Base-by-base conservation (phyloP, 2,888 invertebrate genomes). In the Stenurella melanura region DNA sequence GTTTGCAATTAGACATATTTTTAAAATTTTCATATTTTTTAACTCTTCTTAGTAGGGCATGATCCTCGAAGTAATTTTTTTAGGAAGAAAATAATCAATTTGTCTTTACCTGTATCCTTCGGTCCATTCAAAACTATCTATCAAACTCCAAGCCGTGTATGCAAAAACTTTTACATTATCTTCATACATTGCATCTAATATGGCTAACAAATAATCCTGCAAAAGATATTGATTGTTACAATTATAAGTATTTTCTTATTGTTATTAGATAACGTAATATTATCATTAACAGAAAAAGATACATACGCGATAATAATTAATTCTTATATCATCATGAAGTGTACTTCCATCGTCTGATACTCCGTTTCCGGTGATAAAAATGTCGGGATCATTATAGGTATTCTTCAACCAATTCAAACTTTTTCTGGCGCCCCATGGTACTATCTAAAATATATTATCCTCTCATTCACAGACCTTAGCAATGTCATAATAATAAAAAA, bases 361-460 rank as follows among this genome's bases (percentile, higher is more conserved):
- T 0, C 93, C 93, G 83, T 93, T 93, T 86, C 94, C 94, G 0
- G 93, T 93, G 12, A 94, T 88, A 50, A 92, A 85, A 1, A 93
- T 90, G 10, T 90, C 83, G 0, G 92, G 92, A 85, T 92, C 92
- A 81, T 91, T 87, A 88, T 93, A 94, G 17, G 90, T 90, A 67
- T 88, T 87, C 79, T 91, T 92, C 17, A 94, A 89, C 92, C 93
- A 94, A 87, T 92, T 92, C 17, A 94, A 84, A 3, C 92, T 86
- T 81, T 92, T 92, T 66, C 93, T 90, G 86, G 94, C 91, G 19
- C 94, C 94, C 90, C 92, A 92, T 0, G 94, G 94, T 3, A 92
- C 92, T 34, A 92, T 70, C 75, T 75, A 18, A 66, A 75, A 71
- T 18, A 11, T 21, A 10, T 42, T 11, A 9, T 34, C 30, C 7